A percentile compares a stretch with the other conserved stretches of the same genome.
These are phyloP conservation scores for Argyresthia goedartella DNA, from an alignment of 2,888 invertebrate species.

Conservation along the genomic window DNA sequence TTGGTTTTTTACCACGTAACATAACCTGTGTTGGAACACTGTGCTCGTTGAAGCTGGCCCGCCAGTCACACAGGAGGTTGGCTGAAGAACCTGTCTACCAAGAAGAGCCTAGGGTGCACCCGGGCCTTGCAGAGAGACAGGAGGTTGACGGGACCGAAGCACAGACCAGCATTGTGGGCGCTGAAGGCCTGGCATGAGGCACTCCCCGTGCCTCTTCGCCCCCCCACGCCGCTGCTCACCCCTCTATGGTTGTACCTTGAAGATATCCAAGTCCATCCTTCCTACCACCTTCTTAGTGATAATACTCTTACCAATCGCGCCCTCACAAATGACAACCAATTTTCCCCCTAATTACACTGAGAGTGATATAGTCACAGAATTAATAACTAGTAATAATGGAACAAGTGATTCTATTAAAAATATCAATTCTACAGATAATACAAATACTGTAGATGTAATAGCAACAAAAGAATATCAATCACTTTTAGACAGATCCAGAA, in stretches of 20 bases:
- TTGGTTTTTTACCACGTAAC: too few relatives aligned
- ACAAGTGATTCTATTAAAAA: background rate
- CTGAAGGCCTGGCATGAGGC: conserved; percentile 58
- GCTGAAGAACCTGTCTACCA: too few relatives aligned
- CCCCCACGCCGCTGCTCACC: conserved; percentile 42
- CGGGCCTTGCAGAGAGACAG: too few relatives aligned
- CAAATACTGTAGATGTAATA: background rate
- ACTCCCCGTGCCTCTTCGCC: conserved; percentile 30
- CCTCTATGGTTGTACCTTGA: conserved; percentile 44
- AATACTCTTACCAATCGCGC: conserved; percentile 28
- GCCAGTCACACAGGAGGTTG: too few relatives aligned
- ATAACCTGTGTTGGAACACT: too few relatives aligned
- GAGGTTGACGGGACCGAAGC: too few relatives aligned
- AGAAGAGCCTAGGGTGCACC: too few relatives aligned
- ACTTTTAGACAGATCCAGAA: conserved; percentile 40
- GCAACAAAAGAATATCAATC: conserved; percentile 33
- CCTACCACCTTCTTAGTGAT: conserved; percentile 23
- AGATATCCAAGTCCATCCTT: conserved; percentile 28
- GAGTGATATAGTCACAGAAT: background rate
- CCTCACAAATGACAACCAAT: conserved; percentile 34
- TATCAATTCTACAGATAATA: background rate
- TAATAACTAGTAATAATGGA: too few relatives aligned
- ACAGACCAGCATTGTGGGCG: conserved; percentile 47
- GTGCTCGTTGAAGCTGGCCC: too few relatives aligned
- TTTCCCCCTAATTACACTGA: conserved; percentile 9